These are phyloP conservation scores for Dicranocentrus wangi DNA, from an alignment of 2,888 invertebrate species.

Conservation along the genomic window DNA sequence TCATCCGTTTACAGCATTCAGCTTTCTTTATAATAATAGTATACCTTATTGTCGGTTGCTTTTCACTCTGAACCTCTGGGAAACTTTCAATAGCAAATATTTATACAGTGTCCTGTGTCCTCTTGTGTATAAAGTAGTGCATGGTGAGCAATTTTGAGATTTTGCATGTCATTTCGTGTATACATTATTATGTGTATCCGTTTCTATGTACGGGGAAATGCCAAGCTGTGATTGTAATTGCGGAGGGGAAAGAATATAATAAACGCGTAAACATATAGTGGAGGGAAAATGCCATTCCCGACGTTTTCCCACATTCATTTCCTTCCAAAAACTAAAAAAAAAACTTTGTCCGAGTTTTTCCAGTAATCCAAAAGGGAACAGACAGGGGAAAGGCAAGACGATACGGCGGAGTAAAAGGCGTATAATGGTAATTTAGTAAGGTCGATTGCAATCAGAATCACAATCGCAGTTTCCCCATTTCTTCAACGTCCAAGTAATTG, in stretches of 20 bases:
- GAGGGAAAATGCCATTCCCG: not conserved
- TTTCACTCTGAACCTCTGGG: too few species aligned
- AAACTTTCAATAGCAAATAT: too few species aligned
- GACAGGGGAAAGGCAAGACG: not conserved
- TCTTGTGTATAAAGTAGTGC: not conserved
- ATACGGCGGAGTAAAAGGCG: not conserved
- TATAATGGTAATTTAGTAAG: constrained; percentile 28
- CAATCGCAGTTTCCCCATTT: constrained; percentile 3
- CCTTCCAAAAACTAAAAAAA: not conserved
- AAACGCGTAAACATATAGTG: not conserved
- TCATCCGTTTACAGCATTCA: not conserved
- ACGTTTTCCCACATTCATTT: constrained; percentile 19
- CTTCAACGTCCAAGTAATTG: constrained; percentile 9
- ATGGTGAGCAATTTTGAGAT: too few species aligned
- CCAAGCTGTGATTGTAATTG: not conserved
- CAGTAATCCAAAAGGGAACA: not conserved
- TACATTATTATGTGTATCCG: too few species aligned
- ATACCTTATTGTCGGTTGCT: too few species aligned
- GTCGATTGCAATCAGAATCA: constrained; percentile 26
- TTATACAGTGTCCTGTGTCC: not conserved
- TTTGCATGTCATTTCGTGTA: too few species aligned
- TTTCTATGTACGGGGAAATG: too few species aligned
- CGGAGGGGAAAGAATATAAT: not conserved
- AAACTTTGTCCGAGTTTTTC: not conserved
- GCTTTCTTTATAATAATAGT: too few species aligned